Percentiles rank a stretch among this genome's conserved stretches.
Conservation (phyloP, 2,797 vertebrate species). For the Acipenser ruthenus region DNA sequence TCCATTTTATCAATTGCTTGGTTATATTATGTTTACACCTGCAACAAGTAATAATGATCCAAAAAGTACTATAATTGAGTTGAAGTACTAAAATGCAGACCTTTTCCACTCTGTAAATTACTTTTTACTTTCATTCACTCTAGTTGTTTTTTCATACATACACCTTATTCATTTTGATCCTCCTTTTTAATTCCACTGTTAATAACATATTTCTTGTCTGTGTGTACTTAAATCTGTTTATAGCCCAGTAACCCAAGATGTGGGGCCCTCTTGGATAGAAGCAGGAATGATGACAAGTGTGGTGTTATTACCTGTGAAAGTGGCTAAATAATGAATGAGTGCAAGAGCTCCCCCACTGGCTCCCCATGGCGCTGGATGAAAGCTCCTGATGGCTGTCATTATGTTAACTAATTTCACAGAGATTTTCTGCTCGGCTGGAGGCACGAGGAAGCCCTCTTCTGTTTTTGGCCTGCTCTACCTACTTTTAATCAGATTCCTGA, state of each 20-base stretch:
- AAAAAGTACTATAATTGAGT: slow-evolving; percentile 6
- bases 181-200: no score
- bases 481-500: slow-evolving; percentile 11
- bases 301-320: slow-evolving; percentile 22
- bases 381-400: slow-evolving; percentile 60
- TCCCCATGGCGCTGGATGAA: slow-evolving; percentile 54
- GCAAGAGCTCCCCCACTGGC: slow-evolving; percentile 34
- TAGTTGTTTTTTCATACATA: no score
- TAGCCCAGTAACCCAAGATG: slow-evolving; percentile 31
- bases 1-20: slow-evolving; percentile 10
- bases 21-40: slow-evolving; percentile 49
- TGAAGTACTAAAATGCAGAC: no score
- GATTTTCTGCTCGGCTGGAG: slow-evolving; percentile 70
- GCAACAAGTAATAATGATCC: slow-evolving; percentile 55
- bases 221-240: slow-evolving; percentile 28
- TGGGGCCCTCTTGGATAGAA: slow-evolving; percentile 5
- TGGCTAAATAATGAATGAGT: slow-evolving; percentile 46
- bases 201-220: no score
- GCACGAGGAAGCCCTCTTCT: slow-evolving; percentile 61
- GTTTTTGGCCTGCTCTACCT: slow-evolving; percentile 21
- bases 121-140: no score
- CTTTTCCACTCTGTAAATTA: no score
- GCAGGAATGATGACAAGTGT: slow-evolving; percentile 13
- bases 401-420: slow-evolving; percentile 68
- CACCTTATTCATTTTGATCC: no score